Evolutionary conservation across 1,140 invertebrate species (phyloP).

Genomic region (Halesus radiatus): DNA sequence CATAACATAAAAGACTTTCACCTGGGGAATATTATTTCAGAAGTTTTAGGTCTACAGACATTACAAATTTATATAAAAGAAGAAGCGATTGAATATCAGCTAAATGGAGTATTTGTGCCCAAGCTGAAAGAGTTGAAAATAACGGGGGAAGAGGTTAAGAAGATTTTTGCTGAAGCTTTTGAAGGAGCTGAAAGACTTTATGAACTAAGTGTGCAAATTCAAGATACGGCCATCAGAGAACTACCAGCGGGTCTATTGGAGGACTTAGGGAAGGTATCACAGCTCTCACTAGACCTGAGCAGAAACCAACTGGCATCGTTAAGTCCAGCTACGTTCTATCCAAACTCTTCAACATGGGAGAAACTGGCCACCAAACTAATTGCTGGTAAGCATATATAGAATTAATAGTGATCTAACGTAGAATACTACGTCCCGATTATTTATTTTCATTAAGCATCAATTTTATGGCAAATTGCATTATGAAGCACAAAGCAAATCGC

Average conservation of each 20-base stretch:
- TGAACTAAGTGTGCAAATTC: conserved; percentile 82
- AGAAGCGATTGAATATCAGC: conserved; percentile 77
- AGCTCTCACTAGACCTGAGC: conserved; percentile 85
- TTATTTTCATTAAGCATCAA: too few relatives aligned
- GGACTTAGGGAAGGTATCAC: conserved; percentile 81
- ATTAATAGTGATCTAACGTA: too few relatives aligned
- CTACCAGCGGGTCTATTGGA: conserved; percentile 84
- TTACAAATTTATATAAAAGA: conserved; percentile 82
- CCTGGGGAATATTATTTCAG: conserved; percentile 73
- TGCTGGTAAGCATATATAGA: conserved; percentile 76
- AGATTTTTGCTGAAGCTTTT: conserved; percentile 81
- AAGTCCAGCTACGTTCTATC: conserved; percentile 86
- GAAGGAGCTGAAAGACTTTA: conserved; percentile 74
- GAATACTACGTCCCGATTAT: too few relatives aligned
- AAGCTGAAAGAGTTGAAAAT: conserved; percentile 86
- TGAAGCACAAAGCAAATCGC: too few relatives aligned
- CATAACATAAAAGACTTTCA: conserved; percentile 75
- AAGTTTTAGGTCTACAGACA: conserved; percentile 73
- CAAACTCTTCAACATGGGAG: conserved; percentile 87
- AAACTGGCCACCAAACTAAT: conserved; percentile 85
- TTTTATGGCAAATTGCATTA: too few relatives aligned
- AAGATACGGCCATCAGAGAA: conserved; percentile 80
- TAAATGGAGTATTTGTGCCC: conserved; percentile 76
- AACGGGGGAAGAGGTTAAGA: conserved; percentile 78
- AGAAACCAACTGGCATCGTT: conserved; percentile 85